phyloP scores from a whole-genome alignment of 2,888 invertebrate genomes.

The Nipponacmea schrenckii region DNA sequence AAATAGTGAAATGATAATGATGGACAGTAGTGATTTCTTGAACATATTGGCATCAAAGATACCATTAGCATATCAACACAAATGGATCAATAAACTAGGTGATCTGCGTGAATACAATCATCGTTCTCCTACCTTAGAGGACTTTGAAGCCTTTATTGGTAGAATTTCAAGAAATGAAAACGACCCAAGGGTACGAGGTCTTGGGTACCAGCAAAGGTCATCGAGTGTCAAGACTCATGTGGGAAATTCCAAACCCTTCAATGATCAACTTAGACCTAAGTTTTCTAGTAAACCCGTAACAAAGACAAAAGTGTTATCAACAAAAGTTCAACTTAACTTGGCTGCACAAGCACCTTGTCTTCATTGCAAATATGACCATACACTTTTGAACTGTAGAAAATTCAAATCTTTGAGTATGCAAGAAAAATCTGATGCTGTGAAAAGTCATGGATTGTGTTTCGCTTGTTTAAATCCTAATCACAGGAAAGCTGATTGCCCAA shows the following conservation, averaged over 20 bases:
- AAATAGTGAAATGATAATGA: background rate
- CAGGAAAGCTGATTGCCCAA: background rate
- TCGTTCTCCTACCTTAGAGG: background rate
- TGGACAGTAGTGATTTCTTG: background rate
- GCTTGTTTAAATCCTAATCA: background rate
- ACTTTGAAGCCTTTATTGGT: background rate
- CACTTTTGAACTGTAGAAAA: background rate
- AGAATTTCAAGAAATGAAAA: background rate
- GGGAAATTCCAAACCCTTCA: background rate
- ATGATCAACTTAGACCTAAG: background rate
- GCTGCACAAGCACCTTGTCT: background rate
- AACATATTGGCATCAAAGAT: background rate
- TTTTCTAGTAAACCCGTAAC: background rate
- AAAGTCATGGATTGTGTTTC: background rate
- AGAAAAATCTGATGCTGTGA: background rate
- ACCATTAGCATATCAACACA: background rate
- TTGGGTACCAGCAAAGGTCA: background rate
- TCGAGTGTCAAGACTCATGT: background rate
- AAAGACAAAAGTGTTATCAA: no score
- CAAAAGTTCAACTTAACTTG: no score
- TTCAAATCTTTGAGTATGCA: background rate
- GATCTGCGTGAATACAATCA: background rate
- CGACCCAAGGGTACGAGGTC: background rate
- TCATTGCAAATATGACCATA: background rate
- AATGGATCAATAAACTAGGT: background rate